Base-by-base conservation (phyloP, 2,888 invertebrate species). In the Sinelater perroti region DNA sequence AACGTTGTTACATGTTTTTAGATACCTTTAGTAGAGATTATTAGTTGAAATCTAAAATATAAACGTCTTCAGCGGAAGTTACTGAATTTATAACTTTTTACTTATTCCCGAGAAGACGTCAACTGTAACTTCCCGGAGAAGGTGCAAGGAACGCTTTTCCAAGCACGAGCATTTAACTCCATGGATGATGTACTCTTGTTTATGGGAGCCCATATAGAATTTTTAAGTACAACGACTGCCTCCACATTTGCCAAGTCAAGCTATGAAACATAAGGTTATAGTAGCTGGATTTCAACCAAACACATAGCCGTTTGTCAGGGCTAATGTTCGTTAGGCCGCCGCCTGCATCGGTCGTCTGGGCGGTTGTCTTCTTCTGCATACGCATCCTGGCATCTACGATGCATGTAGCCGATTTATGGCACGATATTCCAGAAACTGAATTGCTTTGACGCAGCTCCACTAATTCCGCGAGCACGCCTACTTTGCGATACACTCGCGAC, bases 241-340 rank as follows among this genome's bases (percentile, higher is more conserved):
- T 54, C 57, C 56, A 61, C 68, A 68, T 67, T 69, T 73, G 75
- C 75, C 75, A 74, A 75, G 69, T 69, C 66, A 63, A 66, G 68
- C 68, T 61, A 71, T 72, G 72, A 73, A 75, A 74, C 78, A 76
- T 77, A 76, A 75, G 76, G 75, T 75, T 75, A 75, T 75, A 70
- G 73, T 70, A 70, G 70, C 76, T 78, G 78, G 78, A 78, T 78
- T 76, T 75, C 75, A 77, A 78, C 78, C 78, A 78, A 78, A 77
- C 74, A 70, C 78, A 78, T 78, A 76, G 77, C 73, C 76, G 77
- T 78, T 76, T 77, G 73, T 78, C 77, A 78, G 72, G 69, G 73
- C 73, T 76, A 76, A 77, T 76, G 75, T 73, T 64, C 63, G 65
- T 65, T 65, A 67, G 67, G 67, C 65, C 65, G 65, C 51, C 60